These are phyloP conservation scores for Himalopsyche japonica DNA, from an alignment of 2,888 invertebrate species.

Conservation along the genomic window DNA sequence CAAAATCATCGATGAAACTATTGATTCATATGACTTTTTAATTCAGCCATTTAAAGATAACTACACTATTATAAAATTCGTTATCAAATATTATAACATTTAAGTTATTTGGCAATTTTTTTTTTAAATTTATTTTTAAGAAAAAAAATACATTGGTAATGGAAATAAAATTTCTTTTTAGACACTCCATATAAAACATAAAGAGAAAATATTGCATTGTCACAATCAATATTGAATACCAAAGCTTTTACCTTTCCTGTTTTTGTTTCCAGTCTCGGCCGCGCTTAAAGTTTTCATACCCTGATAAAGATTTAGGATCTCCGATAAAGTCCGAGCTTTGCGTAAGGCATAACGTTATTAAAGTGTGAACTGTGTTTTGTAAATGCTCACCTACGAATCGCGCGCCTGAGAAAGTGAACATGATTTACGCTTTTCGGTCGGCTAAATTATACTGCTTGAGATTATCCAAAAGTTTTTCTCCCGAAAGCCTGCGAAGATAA, in stretches of 20 bases:
- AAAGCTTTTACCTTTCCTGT: slow-evolving; percentile 18
- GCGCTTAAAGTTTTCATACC: slow-evolving; percentile 18
- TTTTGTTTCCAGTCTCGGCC: slow-evolving; percentile 15
- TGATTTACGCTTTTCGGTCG: neutral
- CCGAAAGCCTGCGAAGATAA: neutral
- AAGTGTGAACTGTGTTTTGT: neutral
- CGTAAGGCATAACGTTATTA: neutral
- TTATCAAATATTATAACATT: too few species aligned
- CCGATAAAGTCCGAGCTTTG: slow-evolving; percentile 28
- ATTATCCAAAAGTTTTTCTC: neutral
- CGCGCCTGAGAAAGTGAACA: neutral
- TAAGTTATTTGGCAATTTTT: too few species aligned
- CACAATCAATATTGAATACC: slow-evolving; percentile 38
- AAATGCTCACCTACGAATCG: neutral
- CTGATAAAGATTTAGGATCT: slow-evolving; percentile 35
- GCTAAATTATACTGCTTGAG: neutral
- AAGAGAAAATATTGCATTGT: slow-evolving; percentile 38
- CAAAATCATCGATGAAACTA: too few species aligned
- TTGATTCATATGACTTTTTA: too few species aligned
- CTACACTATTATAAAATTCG: too few species aligned
- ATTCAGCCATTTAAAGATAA: too few species aligned
- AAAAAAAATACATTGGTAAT: too few species aligned
- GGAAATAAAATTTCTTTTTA: neutral
- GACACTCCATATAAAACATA: slow-evolving; percentile 10
- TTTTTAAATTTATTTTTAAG: too few species aligned